Base-by-base conservation (phyloP, 2,113 vertebrate species). In the Gobiocypris rarus region DNA sequence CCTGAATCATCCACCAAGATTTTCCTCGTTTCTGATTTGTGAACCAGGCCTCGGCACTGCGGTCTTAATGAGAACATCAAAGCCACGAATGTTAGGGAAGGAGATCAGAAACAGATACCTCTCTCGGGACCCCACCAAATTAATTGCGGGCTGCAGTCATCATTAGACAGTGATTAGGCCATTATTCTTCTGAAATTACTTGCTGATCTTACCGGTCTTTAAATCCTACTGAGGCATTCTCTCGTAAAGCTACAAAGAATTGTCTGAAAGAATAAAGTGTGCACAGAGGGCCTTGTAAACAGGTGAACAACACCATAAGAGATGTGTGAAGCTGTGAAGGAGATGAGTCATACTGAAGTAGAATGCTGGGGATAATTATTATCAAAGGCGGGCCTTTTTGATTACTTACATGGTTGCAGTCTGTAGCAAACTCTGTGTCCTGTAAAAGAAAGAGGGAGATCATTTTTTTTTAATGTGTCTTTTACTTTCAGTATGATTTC, bases 351-450 rank as follows among this genome's bases (percentile, higher is more conserved):
- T 9, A 70, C 24, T 28, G 34, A 7, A 54, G 7, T 22, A 19
- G 52, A 22, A 54, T 24, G 24, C 22, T 10, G 41, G 75, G 10
- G 17, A 38, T 81, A 41, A 28, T 79, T n/a, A 38, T 98, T 96
- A 5, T 97, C 89, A 97, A 98, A 93, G 97, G 95, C 24, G 98
- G 88, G 28, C 97, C 93, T 77, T 50, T 43, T 88, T 83, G 84
- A 87, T 75, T 89, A 98, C 97, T 98, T 94, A 98, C 97, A n/a
- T 99, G 97, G 92, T 98, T 98, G 92, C 97, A 99, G 91, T 96
- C 96, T 28, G 96, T 93, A 84, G 96, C 95, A 67, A 99, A 96
- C 83, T 99, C 97, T 48, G 93, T 95, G 87, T 99, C 96, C 93
- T 97, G 94, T 93, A 96, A 92, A 65, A 89, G 86, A 78, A 34